These are phyloP conservation scores for Drosophila robusta DNA, from an alignment of 2,888 invertebrate species.

Conservation along the genomic window DNA sequence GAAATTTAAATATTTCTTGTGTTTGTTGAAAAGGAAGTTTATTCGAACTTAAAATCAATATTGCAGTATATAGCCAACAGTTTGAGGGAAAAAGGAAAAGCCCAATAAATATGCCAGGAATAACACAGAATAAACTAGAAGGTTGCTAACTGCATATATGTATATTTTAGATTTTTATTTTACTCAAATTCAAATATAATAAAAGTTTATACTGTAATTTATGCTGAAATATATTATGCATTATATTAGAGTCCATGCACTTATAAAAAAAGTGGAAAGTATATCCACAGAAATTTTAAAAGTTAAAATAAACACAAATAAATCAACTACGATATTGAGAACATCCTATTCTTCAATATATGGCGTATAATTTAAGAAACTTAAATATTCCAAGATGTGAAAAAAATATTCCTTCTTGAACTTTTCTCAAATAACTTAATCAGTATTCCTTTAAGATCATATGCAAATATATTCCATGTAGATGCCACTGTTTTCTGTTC, in stretches of 20 bases:
- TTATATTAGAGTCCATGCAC: too few relatives aligned
- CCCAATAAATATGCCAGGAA: neutral
- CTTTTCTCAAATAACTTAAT: neutral
- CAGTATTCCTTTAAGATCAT: slow-evolving; percentile 2
- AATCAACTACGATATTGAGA: too few relatives aligned
- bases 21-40: slow-evolving; percentile 4
- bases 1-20: slow-evolving; percentile 6
- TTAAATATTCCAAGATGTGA: too few relatives aligned
- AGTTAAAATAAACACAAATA: neutral
- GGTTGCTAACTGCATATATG: too few relatives aligned
- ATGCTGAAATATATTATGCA: neutral
- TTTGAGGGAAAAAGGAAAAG: neutral
- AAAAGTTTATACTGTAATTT: too few relatives aligned
- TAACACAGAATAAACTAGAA: too few relatives aligned
- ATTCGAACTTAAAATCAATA: neutral
- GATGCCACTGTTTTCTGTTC: slow-evolving; percentile 15
- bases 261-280: too few relatives aligned
- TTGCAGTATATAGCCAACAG: neutral
- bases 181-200: too few relatives aligned
- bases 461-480: slow-evolving; percentile 34
- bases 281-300: neutral
- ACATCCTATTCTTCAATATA: neutral
- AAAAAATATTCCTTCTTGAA: neutral
- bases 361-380: neutral
- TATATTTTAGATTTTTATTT: too few relatives aligned